phyloP scores from a whole-genome alignment of 1,140 invertebrate species.

The Harpegnathos saltator region DNA sequence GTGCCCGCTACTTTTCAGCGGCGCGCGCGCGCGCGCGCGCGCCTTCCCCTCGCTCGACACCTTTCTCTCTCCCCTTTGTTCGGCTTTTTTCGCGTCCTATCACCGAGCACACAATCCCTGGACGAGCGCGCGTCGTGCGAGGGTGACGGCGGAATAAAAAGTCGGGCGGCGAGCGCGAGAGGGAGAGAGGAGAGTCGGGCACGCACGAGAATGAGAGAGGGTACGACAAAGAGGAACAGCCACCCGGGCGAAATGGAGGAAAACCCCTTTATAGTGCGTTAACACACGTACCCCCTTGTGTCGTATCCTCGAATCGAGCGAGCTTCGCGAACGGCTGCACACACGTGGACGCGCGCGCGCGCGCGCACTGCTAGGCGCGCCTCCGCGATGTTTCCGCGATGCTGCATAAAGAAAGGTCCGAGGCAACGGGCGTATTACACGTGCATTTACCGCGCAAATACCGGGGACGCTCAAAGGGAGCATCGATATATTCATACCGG shows the following conservation, averaged over 20 bases:
- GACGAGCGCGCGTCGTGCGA: slow-evolving; percentile 25
- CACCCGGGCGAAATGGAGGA: not conserved
- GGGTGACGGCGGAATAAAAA: slow-evolving; percentile 40
- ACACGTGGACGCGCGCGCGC: too few relatives aligned
- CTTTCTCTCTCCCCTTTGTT: slow-evolving; percentile 40
- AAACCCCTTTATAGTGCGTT: slow-evolving; percentile 39
- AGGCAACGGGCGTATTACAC: not conserved
- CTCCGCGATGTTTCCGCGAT: slow-evolving; percentile 7
- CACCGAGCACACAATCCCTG: slow-evolving; percentile 39
- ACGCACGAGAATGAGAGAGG: slow-evolving; percentile 26
- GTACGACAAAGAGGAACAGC: slow-evolving; percentile 42
- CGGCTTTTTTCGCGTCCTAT: slow-evolving; percentile 49
- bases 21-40: slow-evolving; percentile 25
- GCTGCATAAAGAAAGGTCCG: slow-evolving; percentile 37
- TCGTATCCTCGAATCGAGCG: slow-evolving; percentile 24
- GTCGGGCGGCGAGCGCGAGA: not conserved
- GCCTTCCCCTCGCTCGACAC: slow-evolving; percentile 28
- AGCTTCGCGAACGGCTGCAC: not conserved
- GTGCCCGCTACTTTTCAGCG: slow-evolving; percentile 44
- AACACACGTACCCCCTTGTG: slow-evolving; percentile 44
- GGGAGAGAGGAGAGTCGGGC: not conserved
- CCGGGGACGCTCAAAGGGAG: not conserved
- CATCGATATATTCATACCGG: not conserved
- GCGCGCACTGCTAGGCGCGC: not conserved
- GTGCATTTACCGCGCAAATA: slow-evolving; percentile 18